Base-by-base conservation (phyloP, 2,113 vertebrate species). In the Megalops atlanticus region DNA sequence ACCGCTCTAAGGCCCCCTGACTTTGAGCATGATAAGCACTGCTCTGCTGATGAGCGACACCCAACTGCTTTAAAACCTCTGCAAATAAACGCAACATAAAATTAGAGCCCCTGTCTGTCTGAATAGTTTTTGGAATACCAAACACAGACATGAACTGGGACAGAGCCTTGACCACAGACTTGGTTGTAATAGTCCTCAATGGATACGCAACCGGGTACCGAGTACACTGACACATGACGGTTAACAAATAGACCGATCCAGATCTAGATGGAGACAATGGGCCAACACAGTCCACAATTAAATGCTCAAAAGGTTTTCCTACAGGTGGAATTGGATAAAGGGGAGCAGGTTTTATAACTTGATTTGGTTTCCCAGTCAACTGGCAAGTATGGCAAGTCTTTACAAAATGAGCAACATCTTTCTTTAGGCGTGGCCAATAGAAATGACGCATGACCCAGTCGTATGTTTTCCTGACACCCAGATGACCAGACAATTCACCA, bases 11-110 rank as follows among this genome's bases (percentile, higher is more conserved):
- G 2, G 40, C 72, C 1, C 79, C 72, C 45, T 80, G 40, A 16
- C 80, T 81, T 35, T 77, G 18, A 11, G 74, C 43, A 38, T 81
- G 74, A 38, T 81, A 81, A 2, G 80, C 41, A 39, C 8, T 77
- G 0, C 58, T 24, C 12, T 69, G 18, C 16, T 43, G 64, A 45
- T 70, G 80, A 0, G 70, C 45, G 38, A 77, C 69, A 18, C n/a
- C 24, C 4, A 81, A 41, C 8, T 77, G 58, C 4, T 31, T 12
- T 1, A 81, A 24, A 21, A 77, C 36, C 0, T 70, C 10, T 16
- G 33, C n/a, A 27, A 77, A 81, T 12, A 39, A 2, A 3, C 24
- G 18, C 2, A 10, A 76, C 6, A 52, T 76, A 21, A 76, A 81
- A 45, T 76, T 76, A 31, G 36, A 64, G 3, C 52, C 73, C 2